Conservation (phyloP, 2,797 vertebrate species). For the Borostomias antarcticus region DNA sequence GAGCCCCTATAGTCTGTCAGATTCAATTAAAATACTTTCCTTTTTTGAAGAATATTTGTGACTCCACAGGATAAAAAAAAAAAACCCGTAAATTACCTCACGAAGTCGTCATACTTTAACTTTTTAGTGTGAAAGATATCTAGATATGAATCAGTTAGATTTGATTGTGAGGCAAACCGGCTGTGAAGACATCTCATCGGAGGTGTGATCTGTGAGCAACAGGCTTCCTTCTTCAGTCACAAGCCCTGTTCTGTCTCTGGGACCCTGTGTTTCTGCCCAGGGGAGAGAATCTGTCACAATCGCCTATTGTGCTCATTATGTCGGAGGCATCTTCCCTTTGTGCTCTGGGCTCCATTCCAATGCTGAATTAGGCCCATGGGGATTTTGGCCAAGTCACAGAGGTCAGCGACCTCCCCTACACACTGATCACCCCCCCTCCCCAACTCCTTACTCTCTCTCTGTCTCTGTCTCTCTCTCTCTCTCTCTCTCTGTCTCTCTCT, state of each 20-base stretch:
- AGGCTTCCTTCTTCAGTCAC: constrained; percentile 68
- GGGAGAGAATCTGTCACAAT: constrained; percentile 76
- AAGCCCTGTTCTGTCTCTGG: constrained; percentile 74
- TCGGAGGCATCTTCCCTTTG: constrained; percentile 79
- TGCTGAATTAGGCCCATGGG: constrained; percentile 78
- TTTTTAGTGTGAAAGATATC: too few species aligned
- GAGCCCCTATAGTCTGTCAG: too few species aligned
- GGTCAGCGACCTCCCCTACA: constrained; percentile 73
- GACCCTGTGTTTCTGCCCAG: constrained; percentile 69
- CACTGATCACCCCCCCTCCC: too few species aligned
- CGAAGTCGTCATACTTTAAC: too few species aligned
- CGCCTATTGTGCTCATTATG: constrained; percentile 81
- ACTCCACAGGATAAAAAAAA: neutral
- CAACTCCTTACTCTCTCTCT: too few species aligned
- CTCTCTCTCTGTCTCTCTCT: too few species aligned
- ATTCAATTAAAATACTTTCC: too few species aligned
- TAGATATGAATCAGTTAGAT: neutral
- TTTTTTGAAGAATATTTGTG: too few species aligned
- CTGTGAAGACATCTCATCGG: constrained; percentile 66
- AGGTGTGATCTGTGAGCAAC: constrained; percentile 72
- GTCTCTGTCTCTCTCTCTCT: too few species aligned
- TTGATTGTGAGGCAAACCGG: constrained; percentile 1
- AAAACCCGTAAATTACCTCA: too few species aligned
- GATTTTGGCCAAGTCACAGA: constrained; percentile 80
- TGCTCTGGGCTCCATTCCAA: constrained; percentile 80